Evolutionary conservation across 2,888 invertebrate genomes (phyloP), one percentile per base, ranked within the genome.

Genomic region (Microctonus hyperodae): DNA sequence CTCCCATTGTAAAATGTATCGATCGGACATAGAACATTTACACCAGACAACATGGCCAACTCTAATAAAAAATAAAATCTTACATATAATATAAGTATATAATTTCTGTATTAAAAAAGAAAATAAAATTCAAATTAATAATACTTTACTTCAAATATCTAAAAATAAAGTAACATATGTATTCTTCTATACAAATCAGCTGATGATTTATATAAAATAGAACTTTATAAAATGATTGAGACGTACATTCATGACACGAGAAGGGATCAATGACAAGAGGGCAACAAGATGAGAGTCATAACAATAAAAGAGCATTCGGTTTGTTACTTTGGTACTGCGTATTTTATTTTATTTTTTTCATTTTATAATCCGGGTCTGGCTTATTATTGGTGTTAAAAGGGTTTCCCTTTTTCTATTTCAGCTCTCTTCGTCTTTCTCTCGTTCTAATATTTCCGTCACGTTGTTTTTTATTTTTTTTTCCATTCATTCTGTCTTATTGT

Each of bases 321-420:
- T 55, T 35, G 59, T 33, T 53, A 28, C 55, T 55, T n/a, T 23
- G 31, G n/a, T 53, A 53, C 58, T 23, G 51, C 31, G 58, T 16
- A 28, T n/a, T 53, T 53, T 61, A 48, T 53, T 51, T 51, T 35
- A 55, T 44, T 76, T 76, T 75, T 71, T 70, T 70, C 75, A 72
- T 80, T 81, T 81, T 77, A 78, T 81, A 82, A 83, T 82, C 82
- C 78, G 72, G 69, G 71, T 71, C 73, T 74, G 71, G 72, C 64
- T 73, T 67, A 75, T 69, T 67, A n/a, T n/a, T n/a, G 68, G 62
- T 50, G 70, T 70, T 69, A 77, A 80, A 80, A 77, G 82, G 81
- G 77, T 81, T 77, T 70, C 65, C 61, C 57, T 44, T 50, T 35
- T 53, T 48, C n/a, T n/a, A n/a, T n/a, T 31, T 22, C 25, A 37